These are phyloP conservation scores for Drosophila heteroneura DNA, from an alignment of 2,888 invertebrate genomes.

Conservation along the genomic window DNA sequence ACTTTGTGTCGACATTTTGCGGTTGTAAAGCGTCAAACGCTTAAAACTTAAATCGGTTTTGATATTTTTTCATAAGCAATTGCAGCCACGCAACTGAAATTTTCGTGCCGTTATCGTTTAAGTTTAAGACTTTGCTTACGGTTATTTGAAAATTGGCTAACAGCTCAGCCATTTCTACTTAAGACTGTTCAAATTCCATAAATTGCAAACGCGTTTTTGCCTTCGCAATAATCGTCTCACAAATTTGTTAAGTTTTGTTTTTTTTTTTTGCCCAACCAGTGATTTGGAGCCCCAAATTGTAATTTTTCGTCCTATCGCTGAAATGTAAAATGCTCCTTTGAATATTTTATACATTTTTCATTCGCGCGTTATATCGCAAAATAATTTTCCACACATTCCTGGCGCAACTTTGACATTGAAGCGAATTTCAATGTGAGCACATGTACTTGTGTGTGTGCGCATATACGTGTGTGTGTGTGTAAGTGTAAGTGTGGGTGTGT, in stretches of 20 bases:
- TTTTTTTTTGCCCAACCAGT: slow-evolving; percentile 6
- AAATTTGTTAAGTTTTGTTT: slow-evolving; percentile 24
- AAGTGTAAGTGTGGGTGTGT: slow-evolving; percentile 4
- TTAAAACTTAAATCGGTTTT: slow-evolving; percentile 77
- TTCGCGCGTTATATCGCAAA: slow-evolving; percentile 70
- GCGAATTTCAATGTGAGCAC: slow-evolving; percentile 40
- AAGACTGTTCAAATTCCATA: slow-evolving; percentile 13
- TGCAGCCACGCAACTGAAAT: slow-evolving; percentile 38
- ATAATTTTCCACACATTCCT: slow-evolving; percentile 72
- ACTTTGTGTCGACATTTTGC: slow-evolving; percentile 77
- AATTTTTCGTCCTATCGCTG: slow-evolving; percentile 10
- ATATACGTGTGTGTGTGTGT: slow-evolving; percentile 3
- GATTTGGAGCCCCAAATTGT: slow-evolving; percentile 12
- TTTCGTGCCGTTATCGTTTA: slow-evolving; percentile 56
- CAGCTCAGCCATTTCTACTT: slow-evolving; percentile 6
- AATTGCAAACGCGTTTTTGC: slow-evolving; percentile 34
- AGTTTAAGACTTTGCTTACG: slow-evolving; percentile 39
- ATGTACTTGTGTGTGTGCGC: slow-evolving; percentile 5
- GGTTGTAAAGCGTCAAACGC: slow-evolving; percentile 78
- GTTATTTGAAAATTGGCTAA: slow-evolving; percentile 18
- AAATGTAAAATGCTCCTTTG: slow-evolving; percentile 63
- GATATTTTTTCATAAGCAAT: slow-evolving; percentile 21
- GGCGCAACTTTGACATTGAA: slow-evolving; percentile 69
- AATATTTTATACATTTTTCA: slow-evolving; percentile 78
- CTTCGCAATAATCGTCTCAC: slow-evolving; percentile 48